Evolutionary conservation across 2,888 invertebrate genomes (phyloP), one percentile per base, ranked within the genome.

Genomic region (Trichogramma evanescens): DNA sequence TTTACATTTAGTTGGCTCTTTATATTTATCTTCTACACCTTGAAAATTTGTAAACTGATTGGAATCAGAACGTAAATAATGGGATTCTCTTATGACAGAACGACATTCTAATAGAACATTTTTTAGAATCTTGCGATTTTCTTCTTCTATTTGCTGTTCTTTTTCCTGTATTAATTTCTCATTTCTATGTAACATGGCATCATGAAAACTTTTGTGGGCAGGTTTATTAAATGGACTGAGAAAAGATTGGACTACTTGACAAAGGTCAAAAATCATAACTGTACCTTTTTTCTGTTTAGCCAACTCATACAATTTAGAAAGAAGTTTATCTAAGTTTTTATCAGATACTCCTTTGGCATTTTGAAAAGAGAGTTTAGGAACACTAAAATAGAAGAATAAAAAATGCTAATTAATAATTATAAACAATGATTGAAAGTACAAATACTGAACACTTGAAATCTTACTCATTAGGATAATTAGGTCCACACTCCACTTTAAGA

Each of bases 221-320:
- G 93, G 91, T 73, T 89, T 91, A 74, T 93, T 93, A 77, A 93
- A 86, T 38, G 85, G 80, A 65, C 89, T 86, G 0, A 95, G 82
- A 74, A 89, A 95, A 72, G 86, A 86, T 83, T 90, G 86, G 1
- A 89, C 87, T 72, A 87, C 84, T 70, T 89, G 88, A 2, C 90
- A 87, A 51, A 96, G 76, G 69, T 94, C 88, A 71, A 85, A 90
- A 66, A 96, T 89, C 89, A 95, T 92, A 41, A 90, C 93, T 79
- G 91, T 89, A 0, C 93, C 93, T 58, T 84, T 82, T 10, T 85
- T 65, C 63, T 81, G 72, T 46, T 74, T 64, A 0, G 89, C 86
- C 66, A 87, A 75, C 1, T 79, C 69, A 56, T 84, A 79, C 43
- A 93, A 73, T 67, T 89, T 85, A 4, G 78, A 73, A 39, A 85